Percentiles rank a stretch among this genome's conserved stretches.
These are phyloP conservation scores for Caenorhabditis tropicalis DNA, from an alignment of 1,140 invertebrate genomes.

Conservation along the genomic window DNA sequence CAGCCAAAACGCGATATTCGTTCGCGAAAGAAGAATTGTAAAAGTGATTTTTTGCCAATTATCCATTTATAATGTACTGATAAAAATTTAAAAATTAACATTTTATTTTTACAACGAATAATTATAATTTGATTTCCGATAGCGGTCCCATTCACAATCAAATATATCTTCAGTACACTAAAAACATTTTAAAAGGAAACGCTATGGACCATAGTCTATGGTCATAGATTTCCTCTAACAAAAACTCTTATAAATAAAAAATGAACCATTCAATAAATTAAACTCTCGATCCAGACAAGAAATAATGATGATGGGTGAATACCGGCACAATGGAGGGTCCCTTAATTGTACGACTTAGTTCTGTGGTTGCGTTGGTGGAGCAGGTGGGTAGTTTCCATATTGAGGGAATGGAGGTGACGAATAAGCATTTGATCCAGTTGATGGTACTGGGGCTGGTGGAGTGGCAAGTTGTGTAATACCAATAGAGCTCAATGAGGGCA, in stretches of 20 bases:
- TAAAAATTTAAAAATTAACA: too few species aligned
- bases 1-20: background rate
- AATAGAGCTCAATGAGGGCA: conserved; percentile 67
- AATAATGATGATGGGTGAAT: background rate
- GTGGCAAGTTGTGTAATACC: conserved; percentile 66
- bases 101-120: background rate
- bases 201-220: too few species aligned
- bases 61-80: too few species aligned
- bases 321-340: background rate
- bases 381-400: background rate
- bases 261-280: conserved; percentile 34
- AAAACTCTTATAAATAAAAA: background rate
- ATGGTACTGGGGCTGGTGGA: conserved; percentile 57
- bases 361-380: conserved; percentile 7
- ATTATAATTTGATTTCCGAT: background rate
- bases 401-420: background rate
- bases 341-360: background rate
- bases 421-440: background rate
- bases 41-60: background rate
- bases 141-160: conserved; percentile 26
- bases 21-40: background rate
- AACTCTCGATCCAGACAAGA: conserved; percentile 5
- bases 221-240: background rate
- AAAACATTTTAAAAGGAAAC: background rate
- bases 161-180: conserved; percentile 20